Conservation (phyloP, 2,888 invertebrate species). For the Crossocerus cetratus region DNA sequence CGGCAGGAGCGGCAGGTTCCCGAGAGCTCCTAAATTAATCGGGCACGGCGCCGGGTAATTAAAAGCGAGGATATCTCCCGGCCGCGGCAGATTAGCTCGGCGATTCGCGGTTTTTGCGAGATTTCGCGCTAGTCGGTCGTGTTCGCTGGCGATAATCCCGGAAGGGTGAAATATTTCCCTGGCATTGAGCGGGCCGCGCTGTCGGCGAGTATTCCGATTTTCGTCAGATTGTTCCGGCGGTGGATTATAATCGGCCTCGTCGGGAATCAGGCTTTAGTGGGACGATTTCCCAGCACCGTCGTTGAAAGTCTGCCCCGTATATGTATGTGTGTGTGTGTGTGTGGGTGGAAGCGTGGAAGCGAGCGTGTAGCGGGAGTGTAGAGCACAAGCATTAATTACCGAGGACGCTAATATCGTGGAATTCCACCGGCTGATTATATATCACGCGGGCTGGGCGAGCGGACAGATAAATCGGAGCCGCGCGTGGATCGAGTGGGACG, state of each 20-base stretch:
- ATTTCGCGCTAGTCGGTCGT: no score
- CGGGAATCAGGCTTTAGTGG: not conserved
- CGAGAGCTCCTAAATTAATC: no score
- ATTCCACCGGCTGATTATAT: slow-evolving; percentile 43
- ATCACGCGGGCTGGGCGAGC: slow-evolving; percentile 27
- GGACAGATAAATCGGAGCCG: slow-evolving; percentile 33
- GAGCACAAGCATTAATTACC: slow-evolving; percentile 46
- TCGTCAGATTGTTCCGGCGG: slow-evolving; percentile 2
- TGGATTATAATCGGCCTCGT: not conserved
- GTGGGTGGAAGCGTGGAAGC: not conserved
- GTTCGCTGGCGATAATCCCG: no score
- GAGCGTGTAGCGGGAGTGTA: not conserved
- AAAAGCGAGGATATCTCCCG: no score
- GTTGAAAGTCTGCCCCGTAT: no score
- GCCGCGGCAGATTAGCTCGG: no score
- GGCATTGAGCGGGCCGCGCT: no score
- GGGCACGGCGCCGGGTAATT: no score
- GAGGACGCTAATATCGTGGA: slow-evolving; percentile 46
- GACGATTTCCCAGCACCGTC: no score
- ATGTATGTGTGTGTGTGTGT: not conserved
- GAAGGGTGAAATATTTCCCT: no score
- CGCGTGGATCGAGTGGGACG: not conserved
- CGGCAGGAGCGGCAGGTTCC: no score
- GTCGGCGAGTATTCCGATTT: not conserved
- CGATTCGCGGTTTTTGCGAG: no score